A percentile compares a stretch with the other conserved stretches of the same genome.
Evolutionary conservation across 1,140 invertebrate species (phyloP).

Genomic region (Heliconius eleuchia): DNA sequence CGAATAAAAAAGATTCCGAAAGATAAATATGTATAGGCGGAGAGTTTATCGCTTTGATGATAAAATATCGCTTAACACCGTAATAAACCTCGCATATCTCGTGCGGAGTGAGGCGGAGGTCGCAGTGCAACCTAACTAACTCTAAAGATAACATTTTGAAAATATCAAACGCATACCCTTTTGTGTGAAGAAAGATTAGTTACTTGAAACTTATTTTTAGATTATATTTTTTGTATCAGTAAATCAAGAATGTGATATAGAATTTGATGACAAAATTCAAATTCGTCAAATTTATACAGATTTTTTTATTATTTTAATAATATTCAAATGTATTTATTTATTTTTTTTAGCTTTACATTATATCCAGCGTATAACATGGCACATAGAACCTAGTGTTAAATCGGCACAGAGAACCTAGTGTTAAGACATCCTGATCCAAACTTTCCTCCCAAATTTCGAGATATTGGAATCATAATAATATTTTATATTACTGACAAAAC

Average conservation of each 20-base stretch:
- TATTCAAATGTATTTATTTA: too few relatives aligned
- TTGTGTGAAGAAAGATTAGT: conserved; percentile 18
- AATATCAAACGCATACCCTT: conserved; percentile 18
- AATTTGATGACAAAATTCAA: not conserved
- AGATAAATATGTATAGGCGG: conserved; percentile 63
- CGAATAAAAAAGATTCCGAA: conserved; percentile 69
- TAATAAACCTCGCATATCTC: conserved; percentile 66
- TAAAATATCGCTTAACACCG: conserved; percentile 67
- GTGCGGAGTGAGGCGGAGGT: conserved; percentile 50
- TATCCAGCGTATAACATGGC: too few relatives aligned
- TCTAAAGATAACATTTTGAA: conserved; percentile 24
- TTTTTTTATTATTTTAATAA: too few relatives aligned
- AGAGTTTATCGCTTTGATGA: conserved; percentile 62
- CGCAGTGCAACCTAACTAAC: conserved; percentile 29
- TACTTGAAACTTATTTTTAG: not conserved
- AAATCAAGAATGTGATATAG: not conserved
- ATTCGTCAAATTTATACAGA: too few relatives aligned
- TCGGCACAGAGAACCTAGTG: too few relatives aligned
- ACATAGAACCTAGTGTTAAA: too few relatives aligned
- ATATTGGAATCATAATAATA: too few relatives aligned
- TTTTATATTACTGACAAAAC: too few relatives aligned
- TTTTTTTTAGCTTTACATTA: too few relatives aligned
- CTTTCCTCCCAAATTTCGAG: not conserved
- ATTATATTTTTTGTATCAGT: not conserved
- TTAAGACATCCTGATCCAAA: not conserved